Evolutionary conservation across 2,888 invertebrate genomes (phyloP).

Genomic region (Drosophila monieri): DNA sequence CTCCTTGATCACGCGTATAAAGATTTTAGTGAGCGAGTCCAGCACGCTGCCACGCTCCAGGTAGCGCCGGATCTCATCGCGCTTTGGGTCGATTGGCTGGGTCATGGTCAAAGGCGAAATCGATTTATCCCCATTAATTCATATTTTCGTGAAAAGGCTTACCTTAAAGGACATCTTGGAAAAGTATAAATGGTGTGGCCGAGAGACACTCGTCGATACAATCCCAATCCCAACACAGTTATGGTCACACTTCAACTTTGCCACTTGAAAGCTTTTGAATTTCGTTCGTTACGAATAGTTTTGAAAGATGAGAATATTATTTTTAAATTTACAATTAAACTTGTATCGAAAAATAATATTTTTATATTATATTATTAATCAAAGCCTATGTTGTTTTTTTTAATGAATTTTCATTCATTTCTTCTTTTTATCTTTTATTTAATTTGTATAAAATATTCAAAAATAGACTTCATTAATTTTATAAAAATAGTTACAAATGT

Average conservation of each 20-base stretch:
- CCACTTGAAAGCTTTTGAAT: background rate
- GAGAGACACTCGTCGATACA: background rate
- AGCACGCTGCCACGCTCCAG: conserved; percentile 83
- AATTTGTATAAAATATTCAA: too few species aligned
- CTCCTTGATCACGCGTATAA: conserved; percentile 80
- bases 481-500: too few species aligned
- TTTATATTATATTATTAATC: too few species aligned
- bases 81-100: conserved; percentile 83
- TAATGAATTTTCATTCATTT: too few species aligned
- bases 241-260: background rate
- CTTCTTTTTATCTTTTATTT: too few species aligned
- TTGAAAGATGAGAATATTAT: too few species aligned
- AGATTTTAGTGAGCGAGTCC: conserved; percentile 82
- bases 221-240: conserved; percentile 5
- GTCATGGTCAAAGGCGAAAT: conserved; percentile 12
- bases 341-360: too few species aligned
- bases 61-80: conserved; percentile 83
- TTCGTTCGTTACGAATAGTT: too few species aligned
- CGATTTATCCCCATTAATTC: background rate
- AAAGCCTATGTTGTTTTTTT: too few species aligned
- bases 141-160: conserved; percentile 21
- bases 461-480: too few species aligned
- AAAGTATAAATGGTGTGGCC: conserved; percentile 31
- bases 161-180: conserved; percentile 78
- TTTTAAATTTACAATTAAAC: too few species aligned